Evolutionary conservation across 1,140 invertebrate species (phyloP).

Genomic region (Musca vetustissima): DNA sequence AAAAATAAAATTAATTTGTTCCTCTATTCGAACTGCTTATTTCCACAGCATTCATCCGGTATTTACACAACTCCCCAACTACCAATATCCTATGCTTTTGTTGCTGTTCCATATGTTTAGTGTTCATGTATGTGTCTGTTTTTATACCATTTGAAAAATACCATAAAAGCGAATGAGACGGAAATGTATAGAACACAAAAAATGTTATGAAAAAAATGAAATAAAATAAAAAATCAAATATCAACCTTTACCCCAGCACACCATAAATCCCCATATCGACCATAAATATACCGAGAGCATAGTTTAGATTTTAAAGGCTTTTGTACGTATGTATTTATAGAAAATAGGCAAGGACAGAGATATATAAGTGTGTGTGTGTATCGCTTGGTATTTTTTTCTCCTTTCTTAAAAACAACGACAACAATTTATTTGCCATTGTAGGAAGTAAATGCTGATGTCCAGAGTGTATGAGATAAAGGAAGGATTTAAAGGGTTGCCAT

Average conservation of each 20-base stretch:
- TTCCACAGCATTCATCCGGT: background rate
- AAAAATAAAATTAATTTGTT: conserved; percentile 14
- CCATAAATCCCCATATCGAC: conserved; percentile 11
- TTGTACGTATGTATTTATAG: too few relatives aligned
- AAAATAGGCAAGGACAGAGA: too few relatives aligned
- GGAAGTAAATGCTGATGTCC: too few relatives aligned
- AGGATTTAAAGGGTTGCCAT: too few relatives aligned
- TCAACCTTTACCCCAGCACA: conserved; percentile 14
- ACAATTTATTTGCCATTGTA: too few relatives aligned
- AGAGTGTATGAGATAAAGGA: too few relatives aligned
- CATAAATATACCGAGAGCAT: conserved; percentile 11
- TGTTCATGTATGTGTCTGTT: background rate
- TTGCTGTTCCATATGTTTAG: background rate
- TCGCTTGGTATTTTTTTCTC: too few relatives aligned
- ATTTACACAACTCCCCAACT: too few relatives aligned
- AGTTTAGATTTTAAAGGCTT: conserved; percentile 20
- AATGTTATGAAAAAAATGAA: too few relatives aligned
- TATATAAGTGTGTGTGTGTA: too few relatives aligned
- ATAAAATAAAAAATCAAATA: conserved; percentile 16
- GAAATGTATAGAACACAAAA: background rate
- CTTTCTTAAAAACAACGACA: too few relatives aligned
- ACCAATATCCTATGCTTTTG: background rate
- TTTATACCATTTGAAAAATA: background rate
- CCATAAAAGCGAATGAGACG: conserved; percentile 11
- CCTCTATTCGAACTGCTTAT: background rate